phyloP scores from a whole-genome alignment of 2,113 vertebrate species.

The Telmatochromis brichardi region DNA sequence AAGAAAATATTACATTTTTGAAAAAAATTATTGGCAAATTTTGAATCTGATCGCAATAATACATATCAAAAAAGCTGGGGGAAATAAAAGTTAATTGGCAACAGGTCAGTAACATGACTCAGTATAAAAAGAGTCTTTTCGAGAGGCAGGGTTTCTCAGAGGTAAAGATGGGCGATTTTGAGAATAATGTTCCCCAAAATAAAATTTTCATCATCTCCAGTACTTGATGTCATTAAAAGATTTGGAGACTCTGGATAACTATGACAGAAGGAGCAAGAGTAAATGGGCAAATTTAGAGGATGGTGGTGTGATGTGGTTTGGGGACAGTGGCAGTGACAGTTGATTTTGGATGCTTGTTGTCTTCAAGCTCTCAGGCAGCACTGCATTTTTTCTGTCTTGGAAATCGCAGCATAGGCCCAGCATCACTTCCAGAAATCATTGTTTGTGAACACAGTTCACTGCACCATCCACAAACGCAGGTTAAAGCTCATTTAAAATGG shows the following conservation, averaged over 20 bases:
- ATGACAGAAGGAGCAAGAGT: neutral
- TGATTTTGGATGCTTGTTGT: neutral
- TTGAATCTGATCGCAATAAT: neutral
- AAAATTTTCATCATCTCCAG: neutral
- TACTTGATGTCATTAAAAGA: neutral
- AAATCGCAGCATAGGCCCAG: neutral
- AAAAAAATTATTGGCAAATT: rapidly evolving
- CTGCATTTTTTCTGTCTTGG: neutral
- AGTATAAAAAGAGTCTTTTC: rapidly evolving
- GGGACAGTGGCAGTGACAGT: neutral
- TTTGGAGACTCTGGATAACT: neutral
- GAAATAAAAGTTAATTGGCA: neutral
- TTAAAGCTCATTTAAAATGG: neutral
- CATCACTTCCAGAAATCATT: neutral
- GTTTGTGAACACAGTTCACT: neutral
- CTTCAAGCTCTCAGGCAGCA: neutral
- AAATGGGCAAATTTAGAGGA: neutral
- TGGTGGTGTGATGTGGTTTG: neutral
- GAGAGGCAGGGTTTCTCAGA: neutral
- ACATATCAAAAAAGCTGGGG: neutral
- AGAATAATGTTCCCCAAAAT: neutral
- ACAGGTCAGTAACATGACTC: neutral
- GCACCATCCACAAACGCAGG: neutral
- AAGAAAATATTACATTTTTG: neutral
- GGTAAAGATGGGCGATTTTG: neutral